phyloP scores from a whole-genome alignment of 2,797 vertebrate genomes.

The Xerus rutilus region DNA sequence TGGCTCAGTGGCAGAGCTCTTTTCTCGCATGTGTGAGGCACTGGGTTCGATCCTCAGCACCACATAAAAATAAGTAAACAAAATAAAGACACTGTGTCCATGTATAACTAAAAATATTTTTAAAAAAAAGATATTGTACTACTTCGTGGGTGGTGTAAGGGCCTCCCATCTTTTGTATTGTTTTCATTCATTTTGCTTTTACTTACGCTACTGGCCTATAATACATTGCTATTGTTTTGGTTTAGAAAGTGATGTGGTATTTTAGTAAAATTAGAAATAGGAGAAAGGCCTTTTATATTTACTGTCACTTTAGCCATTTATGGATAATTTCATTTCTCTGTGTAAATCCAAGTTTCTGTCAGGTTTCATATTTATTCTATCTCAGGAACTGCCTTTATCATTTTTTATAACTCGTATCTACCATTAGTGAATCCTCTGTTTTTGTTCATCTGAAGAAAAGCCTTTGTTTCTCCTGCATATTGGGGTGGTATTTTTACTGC shows the following conservation, averaged over 20 bases:
- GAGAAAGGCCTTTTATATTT: not conserved
- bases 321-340: not conserved
- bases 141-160: too few species aligned
- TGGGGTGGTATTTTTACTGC: not conserved
- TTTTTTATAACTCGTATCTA: not conserved
- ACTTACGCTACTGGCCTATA: fast-evolving
- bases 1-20: too few species aligned
- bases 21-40: too few species aligned
- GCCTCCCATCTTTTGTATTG: not conserved
- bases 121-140: not conserved
- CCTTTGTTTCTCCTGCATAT: not conserved
- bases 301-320: not conserved
- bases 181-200: not conserved
- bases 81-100: too few species aligned
- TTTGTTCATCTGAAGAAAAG: not conserved
- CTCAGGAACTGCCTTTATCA: not conserved
- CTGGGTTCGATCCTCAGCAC: too few species aligned
- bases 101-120: too few species aligned
- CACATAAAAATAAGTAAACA: too few species aligned
- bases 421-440: not conserved
- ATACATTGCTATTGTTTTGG: not conserved
- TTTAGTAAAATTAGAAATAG: not conserved
- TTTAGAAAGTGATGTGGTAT: not conserved
- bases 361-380: not conserved
- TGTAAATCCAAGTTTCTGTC: not conserved